phyloP scores from a whole-genome alignment of 2,113 vertebrate species.

The Scolopax mira region DNA sequence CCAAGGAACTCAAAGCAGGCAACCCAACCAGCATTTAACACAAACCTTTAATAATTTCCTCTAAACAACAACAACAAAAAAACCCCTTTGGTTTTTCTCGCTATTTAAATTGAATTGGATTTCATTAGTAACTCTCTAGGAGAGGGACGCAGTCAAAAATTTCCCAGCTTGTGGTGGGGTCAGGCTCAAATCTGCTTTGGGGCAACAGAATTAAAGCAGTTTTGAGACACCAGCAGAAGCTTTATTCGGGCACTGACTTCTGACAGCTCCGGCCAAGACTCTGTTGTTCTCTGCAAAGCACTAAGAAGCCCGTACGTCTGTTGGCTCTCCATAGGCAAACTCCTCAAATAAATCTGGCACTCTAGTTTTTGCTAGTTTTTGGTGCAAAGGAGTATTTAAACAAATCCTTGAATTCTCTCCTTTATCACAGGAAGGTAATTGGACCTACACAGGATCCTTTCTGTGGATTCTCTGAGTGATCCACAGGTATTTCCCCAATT shows the following conservation, averaged over 20 bases:
- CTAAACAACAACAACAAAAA: not conserved
- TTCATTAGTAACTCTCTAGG: not conserved
- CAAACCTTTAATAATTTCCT: not conserved
- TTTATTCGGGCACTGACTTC: not conserved
- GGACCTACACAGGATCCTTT: not conserved
- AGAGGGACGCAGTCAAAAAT: not conserved
- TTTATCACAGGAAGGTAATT: not conserved
- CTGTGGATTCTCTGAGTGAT: fast-evolving
- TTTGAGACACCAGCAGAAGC: not conserved
- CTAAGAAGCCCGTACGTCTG: fast-evolving
- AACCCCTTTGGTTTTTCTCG: not conserved
- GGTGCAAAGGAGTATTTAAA: not conserved
- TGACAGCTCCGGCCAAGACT: not conserved
- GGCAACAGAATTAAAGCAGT: not conserved
- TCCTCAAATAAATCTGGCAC: not conserved
- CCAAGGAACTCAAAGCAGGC: not conserved
- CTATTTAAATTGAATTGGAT: not conserved
- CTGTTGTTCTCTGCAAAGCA: not conserved
- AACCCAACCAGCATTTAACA: not conserved
- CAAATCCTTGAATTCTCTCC: not conserved
- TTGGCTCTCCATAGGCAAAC: not conserved
- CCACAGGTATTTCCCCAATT: fast-evolving
- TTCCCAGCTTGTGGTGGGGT: not conserved
- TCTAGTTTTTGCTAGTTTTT: not conserved
- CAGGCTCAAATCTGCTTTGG: not conserved